These are phyloP conservation scores for Palythoa grandis DNA, from an alignment of 92 coral and sea anemone species.

Conservation along the genomic window DNA sequence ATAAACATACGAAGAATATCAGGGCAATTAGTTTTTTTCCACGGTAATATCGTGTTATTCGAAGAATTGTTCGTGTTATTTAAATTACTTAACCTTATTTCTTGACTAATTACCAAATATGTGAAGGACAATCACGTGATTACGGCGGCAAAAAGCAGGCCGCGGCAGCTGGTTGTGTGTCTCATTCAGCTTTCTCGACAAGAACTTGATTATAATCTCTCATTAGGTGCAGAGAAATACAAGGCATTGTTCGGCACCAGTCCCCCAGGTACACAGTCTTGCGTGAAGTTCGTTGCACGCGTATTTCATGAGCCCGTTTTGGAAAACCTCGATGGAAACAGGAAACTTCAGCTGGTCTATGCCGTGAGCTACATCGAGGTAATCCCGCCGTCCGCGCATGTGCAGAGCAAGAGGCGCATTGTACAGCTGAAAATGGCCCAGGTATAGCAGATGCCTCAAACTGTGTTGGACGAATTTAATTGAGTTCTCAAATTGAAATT, in stretches of 20 bases:
- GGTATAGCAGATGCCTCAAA: slow-evolving; percentile 10
- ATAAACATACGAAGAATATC: no score
- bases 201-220: not conserved
- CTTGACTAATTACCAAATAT: not conserved
- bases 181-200: not conserved
- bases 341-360: slow-evolving; percentile 65
- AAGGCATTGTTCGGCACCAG: slow-evolving; percentile 48
- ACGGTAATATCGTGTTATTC: no score
- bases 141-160: not conserved
- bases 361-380: slow-evolving; percentile 56
- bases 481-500: not conserved
- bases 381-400: slow-evolving; percentile 27
- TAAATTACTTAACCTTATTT: no score
- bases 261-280: slow-evolving; percentile 41
- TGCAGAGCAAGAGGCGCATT: slow-evolving; percentile 45
- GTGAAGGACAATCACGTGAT: not conserved
- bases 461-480: not conserved
- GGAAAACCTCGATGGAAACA: slow-evolving; percentile 47
- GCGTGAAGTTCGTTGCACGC: slow-evolving; percentile 64
- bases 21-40: no score
- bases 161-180: not conserved
- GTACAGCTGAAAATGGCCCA: slow-evolving; percentile 37
- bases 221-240: slow-evolving; percentile 53
- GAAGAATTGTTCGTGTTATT: no score
- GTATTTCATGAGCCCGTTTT: slow-evolving; percentile 59